A percentile compares a stretch with the other conserved stretches of the same genome.
Evolutionary conservation across 2,888 invertebrate species (phyloP).

Genomic region (Pollenia labialis): DNA sequence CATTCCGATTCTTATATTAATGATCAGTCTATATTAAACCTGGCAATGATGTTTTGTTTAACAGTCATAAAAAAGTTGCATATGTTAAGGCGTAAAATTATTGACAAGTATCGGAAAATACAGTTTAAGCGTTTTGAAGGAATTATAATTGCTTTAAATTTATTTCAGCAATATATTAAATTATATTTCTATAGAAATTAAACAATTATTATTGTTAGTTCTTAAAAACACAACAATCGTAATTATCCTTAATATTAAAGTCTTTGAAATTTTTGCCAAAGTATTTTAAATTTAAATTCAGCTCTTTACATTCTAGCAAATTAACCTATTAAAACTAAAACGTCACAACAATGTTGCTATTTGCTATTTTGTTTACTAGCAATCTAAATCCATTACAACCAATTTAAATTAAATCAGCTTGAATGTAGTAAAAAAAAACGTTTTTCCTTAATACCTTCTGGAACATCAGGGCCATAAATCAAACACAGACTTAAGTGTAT

Average conservation of each 20-base stretch:
- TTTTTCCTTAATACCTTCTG: constrained; percentile 25
- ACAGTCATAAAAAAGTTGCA: background rate
- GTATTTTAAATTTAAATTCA: background rate
- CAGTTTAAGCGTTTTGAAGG: background rate
- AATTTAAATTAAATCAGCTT: background rate
- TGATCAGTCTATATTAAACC: background rate
- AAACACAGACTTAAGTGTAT: constrained; percentile 42
- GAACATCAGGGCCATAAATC: constrained; percentile 51
- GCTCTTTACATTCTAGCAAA: background rate
- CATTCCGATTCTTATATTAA: too few relatives aligned
- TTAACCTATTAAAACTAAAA: constrained; percentile 4
- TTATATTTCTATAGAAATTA: too few relatives aligned
- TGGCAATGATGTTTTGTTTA: background rate
- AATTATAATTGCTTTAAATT: background rate
- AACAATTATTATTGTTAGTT: too few relatives aligned
- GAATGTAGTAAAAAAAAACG: background rate
- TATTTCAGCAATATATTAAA: too few relatives aligned
- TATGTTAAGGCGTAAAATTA: background rate
- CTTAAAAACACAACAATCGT: too few relatives aligned
- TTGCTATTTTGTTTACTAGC: constrained; percentile 5
- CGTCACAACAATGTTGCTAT: constrained; percentile 37
- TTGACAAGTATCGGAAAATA: too few relatives aligned
- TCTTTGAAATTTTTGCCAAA: too few relatives aligned
- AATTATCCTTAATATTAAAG: too few relatives aligned
- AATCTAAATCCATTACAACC: background rate